Evolutionary conservation across 2,113 vertebrate species (phyloP).

Genomic region (Odontesthes bonariensis): DNA sequence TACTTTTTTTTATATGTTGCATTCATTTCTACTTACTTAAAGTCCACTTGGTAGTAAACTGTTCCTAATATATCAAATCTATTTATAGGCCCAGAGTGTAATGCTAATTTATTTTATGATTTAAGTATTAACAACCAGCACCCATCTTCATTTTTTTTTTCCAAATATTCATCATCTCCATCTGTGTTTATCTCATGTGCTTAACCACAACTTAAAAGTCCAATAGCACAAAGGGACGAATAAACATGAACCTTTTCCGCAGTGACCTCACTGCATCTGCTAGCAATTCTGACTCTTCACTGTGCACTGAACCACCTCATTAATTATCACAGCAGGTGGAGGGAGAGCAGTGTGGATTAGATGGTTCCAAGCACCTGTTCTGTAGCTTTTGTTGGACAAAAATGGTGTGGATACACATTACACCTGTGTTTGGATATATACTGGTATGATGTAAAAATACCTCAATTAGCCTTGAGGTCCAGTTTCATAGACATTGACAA

Average conservation of each 20-base stretch:
- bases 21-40: too few species aligned
- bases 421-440: constrained; percentile 57
- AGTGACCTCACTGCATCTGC: constrained; percentile 57
- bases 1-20: too few species aligned
- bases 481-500: constrained; percentile 45
- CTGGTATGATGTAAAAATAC: constrained; percentile 31
- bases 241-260: constrained; percentile 42
- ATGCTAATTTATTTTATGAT: not conserved
- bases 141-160: constrained; percentile 13
- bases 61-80: not conserved
- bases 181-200: constrained; percentile 26
- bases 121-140: not conserved
- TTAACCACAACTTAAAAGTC: constrained; percentile 40
- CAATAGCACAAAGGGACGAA: constrained; percentile 38
- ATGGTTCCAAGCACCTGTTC: constrained; percentile 68
- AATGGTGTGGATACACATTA: constrained; percentile 59
- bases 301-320: constrained; percentile 63
- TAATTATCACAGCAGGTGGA: constrained; percentile 78
- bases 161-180: constrained; percentile 15
- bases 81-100: not conserved
- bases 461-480: constrained; percentile 28
- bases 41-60: not conserved
- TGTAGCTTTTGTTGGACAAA: constrained; percentile 57
- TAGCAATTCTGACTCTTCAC: constrained; percentile 48
- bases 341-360: constrained; percentile 55